Conservation (phyloP, 2,113 vertebrate genomes). For the Microcebus jonahi region DNA sequence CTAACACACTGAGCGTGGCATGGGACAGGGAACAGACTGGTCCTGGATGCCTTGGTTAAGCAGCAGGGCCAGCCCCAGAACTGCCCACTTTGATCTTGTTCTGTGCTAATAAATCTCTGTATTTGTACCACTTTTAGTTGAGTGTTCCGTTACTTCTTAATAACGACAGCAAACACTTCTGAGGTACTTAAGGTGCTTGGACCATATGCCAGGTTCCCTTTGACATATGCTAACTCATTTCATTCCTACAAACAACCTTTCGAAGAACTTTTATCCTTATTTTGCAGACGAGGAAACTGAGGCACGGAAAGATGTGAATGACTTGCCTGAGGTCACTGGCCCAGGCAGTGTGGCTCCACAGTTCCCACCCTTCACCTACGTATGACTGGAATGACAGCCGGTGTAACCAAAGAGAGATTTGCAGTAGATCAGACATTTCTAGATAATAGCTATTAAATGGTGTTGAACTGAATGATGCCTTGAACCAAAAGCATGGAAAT, state of each 20-base stretch:
- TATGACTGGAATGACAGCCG: background rate
- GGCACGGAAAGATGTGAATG: background rate
- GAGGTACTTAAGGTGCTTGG: background rate
- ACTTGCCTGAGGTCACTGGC: background rate
- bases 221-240: background rate
- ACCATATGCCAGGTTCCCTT: background rate
- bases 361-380: background rate
- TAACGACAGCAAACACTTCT: background rate
- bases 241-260: background rate
- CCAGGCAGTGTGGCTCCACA: background rate
- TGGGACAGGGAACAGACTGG: background rate
- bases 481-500: background rate
- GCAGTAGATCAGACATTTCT: background rate
- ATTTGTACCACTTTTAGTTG: background rate
- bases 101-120: background rate
- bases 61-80: background rate
- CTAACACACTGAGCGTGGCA: background rate
- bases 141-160: background rate
- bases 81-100: background rate
- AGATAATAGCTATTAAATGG: background rate
- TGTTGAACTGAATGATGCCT: background rate
- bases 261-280: background rate
- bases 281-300: background rate
- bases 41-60: background rate
- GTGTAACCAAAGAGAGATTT: background rate